Conservation (phyloP, 2,113 vertebrate genomes). For the Crotalus viridis region DNA sequence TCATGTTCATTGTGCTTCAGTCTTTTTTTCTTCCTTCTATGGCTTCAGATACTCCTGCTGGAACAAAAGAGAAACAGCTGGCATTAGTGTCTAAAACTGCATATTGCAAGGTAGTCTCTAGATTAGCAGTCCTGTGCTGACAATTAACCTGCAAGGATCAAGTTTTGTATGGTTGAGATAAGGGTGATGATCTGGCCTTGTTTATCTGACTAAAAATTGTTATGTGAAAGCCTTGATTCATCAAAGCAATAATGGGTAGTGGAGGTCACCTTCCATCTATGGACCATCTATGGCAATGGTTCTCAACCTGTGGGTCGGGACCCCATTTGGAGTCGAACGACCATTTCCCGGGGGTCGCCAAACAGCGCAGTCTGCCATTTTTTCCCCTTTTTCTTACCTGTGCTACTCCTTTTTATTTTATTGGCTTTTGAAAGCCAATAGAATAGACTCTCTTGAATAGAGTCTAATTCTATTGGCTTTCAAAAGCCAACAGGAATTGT, state of each 20-base stretch:
- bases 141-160: neutral
- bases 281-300: neutral
- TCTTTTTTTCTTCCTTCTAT: neutral
- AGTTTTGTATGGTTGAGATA: neutral
- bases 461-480: too few species aligned
- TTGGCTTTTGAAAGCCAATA: too few species aligned
- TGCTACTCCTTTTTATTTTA: too few species aligned
- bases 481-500: too few species aligned
- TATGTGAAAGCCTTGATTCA: neutral
- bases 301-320: too few species aligned
- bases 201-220: neutral
- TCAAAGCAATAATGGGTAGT: neutral
- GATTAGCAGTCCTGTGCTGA: neutral
- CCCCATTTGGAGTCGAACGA: too few species aligned
- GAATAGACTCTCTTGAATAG: too few species aligned
- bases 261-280: neutral
- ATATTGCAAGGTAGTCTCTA: neutral
- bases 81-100: neutral
- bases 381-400: too few species aligned
- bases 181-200: neutral
- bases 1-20: neutral
- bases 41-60: neutral
- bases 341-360: too few species aligned
- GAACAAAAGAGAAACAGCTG: neutral
- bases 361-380: too few species aligned